A percentile compares a stretch with the other conserved stretches of the same genome.
Conservation (phyloP, 1,140 invertebrate species). For the Apolygus lucorum region DNA sequence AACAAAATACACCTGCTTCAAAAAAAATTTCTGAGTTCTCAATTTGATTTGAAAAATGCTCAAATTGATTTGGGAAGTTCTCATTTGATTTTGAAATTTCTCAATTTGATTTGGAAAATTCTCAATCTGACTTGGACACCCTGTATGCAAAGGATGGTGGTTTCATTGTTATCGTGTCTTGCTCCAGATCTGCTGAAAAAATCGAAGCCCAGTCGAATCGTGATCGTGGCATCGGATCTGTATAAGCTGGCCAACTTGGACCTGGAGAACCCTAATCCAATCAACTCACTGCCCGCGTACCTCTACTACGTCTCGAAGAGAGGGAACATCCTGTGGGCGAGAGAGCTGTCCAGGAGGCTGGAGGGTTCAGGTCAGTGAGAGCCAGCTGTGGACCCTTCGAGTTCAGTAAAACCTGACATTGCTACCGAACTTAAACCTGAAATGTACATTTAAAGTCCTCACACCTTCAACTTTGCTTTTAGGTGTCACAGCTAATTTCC, state of each 20-base stretch:
- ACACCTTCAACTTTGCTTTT: background rate
- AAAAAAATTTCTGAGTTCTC: too few species aligned
- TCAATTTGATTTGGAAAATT: too few species aligned
- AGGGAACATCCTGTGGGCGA: constrained; percentile 77
- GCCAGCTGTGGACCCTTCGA: too few species aligned
- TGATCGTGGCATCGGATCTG: constrained; percentile 75
- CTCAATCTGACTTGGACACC: too few species aligned
- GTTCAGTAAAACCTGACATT: too few species aligned
- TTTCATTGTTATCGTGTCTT: too few species aligned
- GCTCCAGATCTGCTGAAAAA: constrained; percentile 70
- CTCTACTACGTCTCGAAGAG: constrained; percentile 79
- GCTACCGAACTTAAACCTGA: too few species aligned
- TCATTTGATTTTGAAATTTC: too few species aligned
- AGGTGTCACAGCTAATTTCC: constrained; percentile 68
- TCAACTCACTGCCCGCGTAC: constrained; percentile 56
- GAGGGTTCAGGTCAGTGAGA: constrained; percentile 57
- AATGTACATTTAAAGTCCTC: background rate
- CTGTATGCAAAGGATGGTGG: too few species aligned
- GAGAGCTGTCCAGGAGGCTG: constrained; percentile 66
- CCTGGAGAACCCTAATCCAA: constrained; percentile 67
- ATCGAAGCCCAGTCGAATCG: constrained; percentile 66
- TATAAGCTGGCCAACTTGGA: constrained; percentile 66
- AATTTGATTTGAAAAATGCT: too few species aligned
- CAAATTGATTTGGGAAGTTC: too few species aligned
- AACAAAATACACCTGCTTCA: too few species aligned